phyloP scores from a whole-genome alignment of 2,888 invertebrate species.

The Scaptomyza flava region DNA sequence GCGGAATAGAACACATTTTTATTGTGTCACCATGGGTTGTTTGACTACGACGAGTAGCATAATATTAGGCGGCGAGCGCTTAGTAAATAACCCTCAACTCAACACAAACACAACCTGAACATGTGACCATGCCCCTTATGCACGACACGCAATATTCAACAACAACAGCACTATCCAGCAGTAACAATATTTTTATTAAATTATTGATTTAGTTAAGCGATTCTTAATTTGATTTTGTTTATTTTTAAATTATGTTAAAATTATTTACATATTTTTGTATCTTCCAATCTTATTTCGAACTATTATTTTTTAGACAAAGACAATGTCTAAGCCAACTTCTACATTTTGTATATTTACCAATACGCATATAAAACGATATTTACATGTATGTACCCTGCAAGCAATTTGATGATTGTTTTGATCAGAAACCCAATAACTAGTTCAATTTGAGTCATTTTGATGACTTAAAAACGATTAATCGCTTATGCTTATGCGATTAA shows the following conservation, averaged over 20 bases:
- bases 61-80: constrained; percentile 29
- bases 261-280: constrained; percentile 4
- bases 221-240: constrained; percentile 8
- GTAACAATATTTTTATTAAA: neutral
- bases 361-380: neutral
- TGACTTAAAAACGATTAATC: too few species aligned
- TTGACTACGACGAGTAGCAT: constrained; percentile 19
- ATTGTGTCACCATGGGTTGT: too few species aligned
- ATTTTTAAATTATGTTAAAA: neutral
- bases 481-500: too few species aligned
- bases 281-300: constrained; percentile 5
- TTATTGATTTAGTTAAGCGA: constrained; percentile 12
- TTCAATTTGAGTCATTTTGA: too few species aligned
- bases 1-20: too few species aligned
- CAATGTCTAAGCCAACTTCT: constrained; percentile 1
- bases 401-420: too few species aligned
- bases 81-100: neutral
- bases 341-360: neutral
- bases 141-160: constrained; percentile 8
- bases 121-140: neutral
- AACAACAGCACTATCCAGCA: constrained; percentile 1
- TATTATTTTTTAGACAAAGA: neutral
- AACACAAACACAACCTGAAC: constrained; percentile 17
- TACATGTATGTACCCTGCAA: too few species aligned
- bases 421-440: too few species aligned